These are phyloP conservation scores for Amorpha juglandis DNA, from an alignment of 2,888 invertebrate genomes.

Conservation along the genomic window DNA sequence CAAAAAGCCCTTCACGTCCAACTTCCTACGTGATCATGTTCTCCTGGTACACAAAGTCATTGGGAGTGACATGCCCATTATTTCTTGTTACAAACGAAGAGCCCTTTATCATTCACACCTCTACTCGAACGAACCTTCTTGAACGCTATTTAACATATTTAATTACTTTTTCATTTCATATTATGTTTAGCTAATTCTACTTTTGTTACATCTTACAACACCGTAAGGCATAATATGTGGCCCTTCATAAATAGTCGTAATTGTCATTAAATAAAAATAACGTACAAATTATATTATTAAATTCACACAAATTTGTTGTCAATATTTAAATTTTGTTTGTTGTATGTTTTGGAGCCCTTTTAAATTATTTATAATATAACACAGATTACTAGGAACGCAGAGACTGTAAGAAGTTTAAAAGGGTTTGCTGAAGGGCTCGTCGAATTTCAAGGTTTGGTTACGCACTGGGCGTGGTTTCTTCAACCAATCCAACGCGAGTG, in stretches of 20 bases:
- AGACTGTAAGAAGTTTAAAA: slow-evolving; percentile 67
- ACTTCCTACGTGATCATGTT: slow-evolving; percentile 55
- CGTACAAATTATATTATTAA: slow-evolving; percentile 48
- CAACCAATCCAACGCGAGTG: slow-evolving; percentile 67
- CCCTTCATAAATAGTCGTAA: too few species aligned
- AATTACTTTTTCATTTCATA: slow-evolving; percentile 56
- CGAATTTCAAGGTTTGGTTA: slow-evolving; percentile 75
- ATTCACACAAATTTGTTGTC: slow-evolving; percentile 38
- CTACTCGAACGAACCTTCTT: slow-evolving; percentile 36
- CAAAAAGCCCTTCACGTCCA: slow-evolving; percentile 47
- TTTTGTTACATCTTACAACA: too few species aligned
- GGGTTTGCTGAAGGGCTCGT: slow-evolving; percentile 74
- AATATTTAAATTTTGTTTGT: too few species aligned
- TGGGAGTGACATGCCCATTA: slow-evolving; percentile 85
- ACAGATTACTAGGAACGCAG: slow-evolving; percentile 76
- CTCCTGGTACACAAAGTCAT: slow-evolving; percentile 83
- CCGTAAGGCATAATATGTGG: too few species aligned
- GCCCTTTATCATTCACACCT: slow-evolving; percentile 76
- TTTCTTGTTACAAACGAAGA: slow-evolving; percentile 70
- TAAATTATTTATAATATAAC: slow-evolving; percentile 86
- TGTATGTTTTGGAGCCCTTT: slow-evolving; percentile 75
- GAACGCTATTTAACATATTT: slow-evolving; percentile 52
- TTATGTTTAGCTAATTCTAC: too few species aligned
- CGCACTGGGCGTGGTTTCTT: slow-evolving; percentile 79
- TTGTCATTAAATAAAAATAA: too few species aligned